These are phyloP conservation scores for Macropodus opercularis DNA, from an alignment of 2,797 vertebrate genomes.

Conservation along the genomic window DNA sequence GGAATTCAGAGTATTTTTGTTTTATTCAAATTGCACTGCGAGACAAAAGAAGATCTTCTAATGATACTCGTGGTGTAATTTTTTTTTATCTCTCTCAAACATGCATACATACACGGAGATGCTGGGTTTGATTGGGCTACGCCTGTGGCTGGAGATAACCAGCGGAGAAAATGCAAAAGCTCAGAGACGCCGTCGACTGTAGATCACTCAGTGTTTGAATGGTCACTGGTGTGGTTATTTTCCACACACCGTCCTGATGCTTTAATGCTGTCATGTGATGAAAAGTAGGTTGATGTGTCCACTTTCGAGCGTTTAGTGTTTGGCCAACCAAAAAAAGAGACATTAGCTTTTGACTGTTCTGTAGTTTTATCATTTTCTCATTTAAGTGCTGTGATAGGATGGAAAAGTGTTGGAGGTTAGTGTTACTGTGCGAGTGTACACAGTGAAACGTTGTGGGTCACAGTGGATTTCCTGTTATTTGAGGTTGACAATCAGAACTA, in stretches of 20 bases:
- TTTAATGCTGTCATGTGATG: background rate
- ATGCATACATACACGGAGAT: constrained; percentile 34
- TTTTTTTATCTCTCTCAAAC: constrained; percentile 17
- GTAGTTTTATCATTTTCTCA: background rate
- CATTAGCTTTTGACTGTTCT: background rate
- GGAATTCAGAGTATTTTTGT: background rate
- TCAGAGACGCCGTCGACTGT: background rate
- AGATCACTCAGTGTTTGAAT: background rate
- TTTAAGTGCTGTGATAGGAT: constrained; percentile 1
- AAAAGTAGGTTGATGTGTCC: background rate
- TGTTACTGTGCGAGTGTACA: constrained; percentile 45
- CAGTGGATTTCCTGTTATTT: constrained; percentile 81
- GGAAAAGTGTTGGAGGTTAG: constrained; percentile 26
- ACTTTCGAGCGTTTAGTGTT: background rate
- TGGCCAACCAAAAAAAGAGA: background rate
- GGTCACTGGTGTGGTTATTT: background rate
- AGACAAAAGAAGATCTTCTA: background rate
- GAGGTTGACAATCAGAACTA: constrained; percentile 77
- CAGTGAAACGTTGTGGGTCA: constrained; percentile 78
- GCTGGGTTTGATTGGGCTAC: constrained; percentile 39
- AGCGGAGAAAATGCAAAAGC: constrained; percentile 9
- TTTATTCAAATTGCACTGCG: background rate
- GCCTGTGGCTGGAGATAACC: constrained; percentile 55
- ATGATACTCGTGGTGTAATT: constrained; percentile 2
- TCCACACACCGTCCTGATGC: background rate